These are phyloP conservation scores for Pleuronectes platessa DNA, from an alignment of 2,113 vertebrate genomes.

Conservation along the genomic window DNA sequence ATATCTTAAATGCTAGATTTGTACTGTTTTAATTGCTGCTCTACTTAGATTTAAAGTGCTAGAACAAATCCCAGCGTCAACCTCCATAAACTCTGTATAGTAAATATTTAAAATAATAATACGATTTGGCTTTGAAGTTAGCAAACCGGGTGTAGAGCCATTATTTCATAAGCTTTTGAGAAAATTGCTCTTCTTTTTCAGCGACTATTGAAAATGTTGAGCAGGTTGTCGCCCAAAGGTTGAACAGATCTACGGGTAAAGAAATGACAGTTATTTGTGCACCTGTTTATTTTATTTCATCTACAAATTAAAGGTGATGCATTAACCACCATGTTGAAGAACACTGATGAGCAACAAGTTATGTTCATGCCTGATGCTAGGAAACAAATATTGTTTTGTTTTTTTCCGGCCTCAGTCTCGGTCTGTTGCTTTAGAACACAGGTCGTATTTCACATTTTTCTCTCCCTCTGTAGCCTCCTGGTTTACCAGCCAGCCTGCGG, in stretches of 20 bases:
- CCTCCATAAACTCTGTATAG: constrained; percentile 14
- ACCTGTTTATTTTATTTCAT: constrained; percentile 36
- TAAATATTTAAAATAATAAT: neutral
- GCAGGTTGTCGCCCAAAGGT: constrained; percentile 36
- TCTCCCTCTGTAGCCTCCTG: neutral
- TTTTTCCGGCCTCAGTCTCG: neutral
- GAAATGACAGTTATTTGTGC: constrained; percentile 33
- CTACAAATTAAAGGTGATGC: constrained; percentile 27
- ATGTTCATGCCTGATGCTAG: neutral
- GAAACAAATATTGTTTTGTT: constrained; percentile 9
- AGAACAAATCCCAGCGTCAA: neutral
- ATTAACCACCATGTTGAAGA: neutral
- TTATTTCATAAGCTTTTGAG: constrained; percentile 34
- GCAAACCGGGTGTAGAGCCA: constrained; percentile 33
- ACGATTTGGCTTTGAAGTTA: constrained; percentile 10
- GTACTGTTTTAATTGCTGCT: constrained; percentile 16
- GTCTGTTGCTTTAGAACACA: neutral
- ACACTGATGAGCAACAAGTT: too few relatives aligned
- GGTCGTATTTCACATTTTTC: neutral
- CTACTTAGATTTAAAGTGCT: constrained; percentile 3
- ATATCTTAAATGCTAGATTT: constrained; percentile 1
- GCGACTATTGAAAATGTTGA: constrained; percentile 30
- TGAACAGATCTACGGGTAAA: constrained; percentile 16
- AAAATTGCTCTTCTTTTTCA: constrained; percentile 7
- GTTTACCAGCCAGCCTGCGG: neutral